These are phyloP conservation scores for Hexactinellida sp. DNA, from an alignment of 37 sponge, comb jelly and placozoan genomes.

Conservation along the genomic window DNA sequence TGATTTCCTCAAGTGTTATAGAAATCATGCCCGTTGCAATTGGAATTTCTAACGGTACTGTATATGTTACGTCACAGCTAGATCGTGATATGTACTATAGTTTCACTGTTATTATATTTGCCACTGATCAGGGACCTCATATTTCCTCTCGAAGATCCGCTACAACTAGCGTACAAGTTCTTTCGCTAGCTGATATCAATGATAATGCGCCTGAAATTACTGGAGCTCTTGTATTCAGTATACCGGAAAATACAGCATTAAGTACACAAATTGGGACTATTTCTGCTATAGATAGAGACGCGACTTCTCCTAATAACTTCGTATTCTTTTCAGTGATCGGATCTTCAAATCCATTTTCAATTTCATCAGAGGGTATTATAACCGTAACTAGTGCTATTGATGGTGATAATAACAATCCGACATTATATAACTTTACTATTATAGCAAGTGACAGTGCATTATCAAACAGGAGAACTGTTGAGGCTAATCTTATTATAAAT, in stretches of 20 bases:
- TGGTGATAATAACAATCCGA: neutral
- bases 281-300: neutral
- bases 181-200: neutral
- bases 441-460: neutral
- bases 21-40: neutral
- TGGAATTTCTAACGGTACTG: neutral
- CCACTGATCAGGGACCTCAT: neutral
- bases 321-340: neutral
- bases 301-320: neutral
- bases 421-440: neutral
- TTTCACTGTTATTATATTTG: neutral
- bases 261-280: neutral
- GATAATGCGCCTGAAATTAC: neutral
- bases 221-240: neutral
- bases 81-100: neutral
- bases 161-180: neutral
- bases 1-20: neutral
- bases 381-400: neutral
- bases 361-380: neutral
- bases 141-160: neutral
- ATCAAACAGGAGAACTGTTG: neutral
- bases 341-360: neutral
- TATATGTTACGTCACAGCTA: neutral
- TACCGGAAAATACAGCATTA: neutral
- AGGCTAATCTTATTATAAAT: neutral